A percentile compares a stretch with the other conserved stretches of the same genome.
These are phyloP conservation scores for Poecilia wingei DNA, from an alignment of 2,797 vertebrate genomes.

Conservation along the genomic window DNA sequence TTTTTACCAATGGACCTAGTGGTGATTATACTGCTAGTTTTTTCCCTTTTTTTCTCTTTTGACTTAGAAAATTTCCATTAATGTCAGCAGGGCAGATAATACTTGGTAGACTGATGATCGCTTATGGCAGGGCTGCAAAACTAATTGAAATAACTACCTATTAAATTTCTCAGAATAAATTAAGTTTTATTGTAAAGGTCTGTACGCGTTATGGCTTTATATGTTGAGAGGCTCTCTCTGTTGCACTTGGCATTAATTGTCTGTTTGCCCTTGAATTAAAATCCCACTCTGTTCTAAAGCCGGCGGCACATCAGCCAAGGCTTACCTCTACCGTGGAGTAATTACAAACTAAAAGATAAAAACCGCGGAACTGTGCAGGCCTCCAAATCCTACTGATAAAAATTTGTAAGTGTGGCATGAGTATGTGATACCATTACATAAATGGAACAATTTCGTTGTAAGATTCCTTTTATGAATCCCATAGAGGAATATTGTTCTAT, in stretches of 20 bases:
- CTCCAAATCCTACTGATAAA: conserved; percentile 32
- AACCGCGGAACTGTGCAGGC: conserved; percentile 31
- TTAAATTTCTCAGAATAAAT: conserved; percentile 39
- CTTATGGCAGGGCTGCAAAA: neutral
- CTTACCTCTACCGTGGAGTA: conserved; percentile 5
- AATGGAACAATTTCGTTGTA: conserved; percentile 35
- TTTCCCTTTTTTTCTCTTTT: neutral
- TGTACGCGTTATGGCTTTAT: conserved; percentile 10
- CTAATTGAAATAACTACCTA: conserved; percentile 29
- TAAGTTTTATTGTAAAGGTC: conserved; percentile 29
- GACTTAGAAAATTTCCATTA: neutral
- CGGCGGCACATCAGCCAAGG: conserved; percentile 14
- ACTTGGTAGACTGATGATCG: neutral
- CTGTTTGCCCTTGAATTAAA: conserved; percentile 50
- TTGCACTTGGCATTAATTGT: conserved; percentile 38
- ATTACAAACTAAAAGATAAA: conserved; percentile 33
- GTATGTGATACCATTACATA: conserved; percentile 10
- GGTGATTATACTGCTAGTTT: neutral
- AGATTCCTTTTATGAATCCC: conserved; percentile 38
- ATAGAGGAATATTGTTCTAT: conserved; percentile 25
- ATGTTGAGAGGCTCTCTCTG: conserved; percentile 25
- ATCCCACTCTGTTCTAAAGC: conserved; percentile 1
- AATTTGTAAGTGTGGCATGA: conserved; percentile 42
- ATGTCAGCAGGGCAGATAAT: neutral
- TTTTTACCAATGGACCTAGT: neutral